Evolutionary conservation across 2,888 invertebrate species (phyloP).

Genomic region (Malthinus seriepunctatus): DNA sequence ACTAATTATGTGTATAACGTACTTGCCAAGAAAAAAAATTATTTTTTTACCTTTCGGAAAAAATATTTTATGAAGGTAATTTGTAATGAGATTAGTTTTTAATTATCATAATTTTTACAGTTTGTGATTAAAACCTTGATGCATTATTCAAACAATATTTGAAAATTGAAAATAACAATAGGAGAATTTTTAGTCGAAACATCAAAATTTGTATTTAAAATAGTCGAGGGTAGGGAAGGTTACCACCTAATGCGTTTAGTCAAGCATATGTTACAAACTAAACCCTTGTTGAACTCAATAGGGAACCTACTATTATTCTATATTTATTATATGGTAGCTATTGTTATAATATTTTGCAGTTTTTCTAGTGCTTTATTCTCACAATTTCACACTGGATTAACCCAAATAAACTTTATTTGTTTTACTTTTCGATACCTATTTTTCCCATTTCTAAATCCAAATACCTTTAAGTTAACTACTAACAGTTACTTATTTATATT

Average conservation of each 20-base stretch:
- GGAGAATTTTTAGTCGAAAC: too few relatives aligned
- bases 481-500: too few relatives aligned
- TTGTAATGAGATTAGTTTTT: not conserved
- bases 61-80: not conserved
- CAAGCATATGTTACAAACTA: constrained; percentile 36
- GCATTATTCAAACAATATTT: not conserved
- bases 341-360: constrained; percentile 4
- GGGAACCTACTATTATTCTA: constrained; percentile 34
- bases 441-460: too few relatives aligned
- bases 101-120: not conserved
- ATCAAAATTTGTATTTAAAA: constrained; percentile 1
- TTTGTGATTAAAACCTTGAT: too few relatives aligned
- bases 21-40: constrained; percentile 16
- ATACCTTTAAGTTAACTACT: too few relatives aligned
- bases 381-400: not conserved
- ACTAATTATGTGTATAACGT: constrained; percentile 35
- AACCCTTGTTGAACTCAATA: constrained; percentile 29
- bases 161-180: not conserved
- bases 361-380: not conserved
- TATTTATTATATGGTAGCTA: not conserved
- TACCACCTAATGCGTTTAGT: constrained; percentile 28
- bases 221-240: constrained; percentile 16
- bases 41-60: constrained; percentile 5
- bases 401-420: too few relatives aligned
- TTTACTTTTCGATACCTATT: too few relatives aligned